Percentiles rank a stretch among this genome's conserved stretches.
phyloP scores from a whole-genome alignment of 2,113 vertebrate genomes.

The Stegostoma tigrinum region DNA sequence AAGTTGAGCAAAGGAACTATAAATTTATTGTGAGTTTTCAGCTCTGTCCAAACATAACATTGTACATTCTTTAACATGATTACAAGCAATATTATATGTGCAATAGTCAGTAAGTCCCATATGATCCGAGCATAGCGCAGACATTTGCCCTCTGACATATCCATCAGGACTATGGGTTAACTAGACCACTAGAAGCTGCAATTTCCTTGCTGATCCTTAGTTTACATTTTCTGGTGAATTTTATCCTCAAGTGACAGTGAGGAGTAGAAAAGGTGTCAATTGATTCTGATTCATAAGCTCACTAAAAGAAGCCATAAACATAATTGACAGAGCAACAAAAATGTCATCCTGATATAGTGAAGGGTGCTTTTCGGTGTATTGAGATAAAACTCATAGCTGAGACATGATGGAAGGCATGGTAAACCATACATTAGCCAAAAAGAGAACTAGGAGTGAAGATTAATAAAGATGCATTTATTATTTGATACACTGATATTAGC shows the following conservation, averaged over 20 bases:
- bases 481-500: neutral
- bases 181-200: neutral
- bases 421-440: neutral
- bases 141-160: constrained; percentile 1
- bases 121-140: neutral
- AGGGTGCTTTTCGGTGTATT: constrained; percentile 9
- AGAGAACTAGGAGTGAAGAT: neutral
- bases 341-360: neutral
- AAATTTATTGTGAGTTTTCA: constrained; percentile 29
- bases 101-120: constrained; percentile 6
- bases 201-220: constrained; percentile 7
- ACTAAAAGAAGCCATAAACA: constrained; percentile 25
- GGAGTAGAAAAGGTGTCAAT: constrained; percentile 18
- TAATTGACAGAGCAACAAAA: constrained; percentile 25
- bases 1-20: constrained; percentile 13
- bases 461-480: neutral
- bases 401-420: neutral
- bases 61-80: neutral
- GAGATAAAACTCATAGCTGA: neutral
- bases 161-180: neutral
- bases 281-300: constrained; percentile 13
- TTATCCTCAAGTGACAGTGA: neutral
- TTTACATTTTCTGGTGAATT: constrained; percentile 10
- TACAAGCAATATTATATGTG: constrained; percentile 12
- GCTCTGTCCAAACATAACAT: constrained; percentile 11